Evolutionary conservation across 2,797 vertebrate genomes (phyloP).

Genomic region (Sus cebifrons): DNA sequence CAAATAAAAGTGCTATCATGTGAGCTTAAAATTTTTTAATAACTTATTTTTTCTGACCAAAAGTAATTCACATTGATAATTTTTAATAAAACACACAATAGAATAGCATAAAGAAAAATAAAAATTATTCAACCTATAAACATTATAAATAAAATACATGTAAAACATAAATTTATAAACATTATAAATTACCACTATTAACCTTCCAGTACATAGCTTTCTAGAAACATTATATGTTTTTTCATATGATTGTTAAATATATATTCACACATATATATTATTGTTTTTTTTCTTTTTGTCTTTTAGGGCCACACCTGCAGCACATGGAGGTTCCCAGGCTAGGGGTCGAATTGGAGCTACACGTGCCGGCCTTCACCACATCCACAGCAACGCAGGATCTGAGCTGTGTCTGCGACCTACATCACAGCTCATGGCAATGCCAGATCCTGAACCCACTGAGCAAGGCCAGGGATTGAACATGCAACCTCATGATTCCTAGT

Average conservation of each 20-base stretch:
- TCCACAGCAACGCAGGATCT: no score
- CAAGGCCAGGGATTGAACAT: no score
- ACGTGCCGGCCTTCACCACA: no score
- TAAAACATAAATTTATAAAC: background rate
- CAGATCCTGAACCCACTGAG: no score
- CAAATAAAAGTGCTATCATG: conserved; percentile 32
- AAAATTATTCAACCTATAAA: conserved; percentile 8
- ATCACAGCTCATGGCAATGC: no score
- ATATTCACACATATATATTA: background rate
- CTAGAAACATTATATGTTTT: background rate
- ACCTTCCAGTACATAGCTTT: conserved; percentile 31
- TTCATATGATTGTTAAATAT: background rate
- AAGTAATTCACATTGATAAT: background rate
- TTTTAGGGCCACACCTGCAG: no score
- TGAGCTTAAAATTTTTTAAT: conserved; percentile 22
- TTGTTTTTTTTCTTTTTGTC: no score
- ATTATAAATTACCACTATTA: conserved; percentile 47
- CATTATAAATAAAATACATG: background rate
- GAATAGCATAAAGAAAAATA: conserved; percentile 35
- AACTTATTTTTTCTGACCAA: conserved; percentile 11
- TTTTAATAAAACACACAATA: conserved; percentile 44
- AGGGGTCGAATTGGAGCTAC: no score
- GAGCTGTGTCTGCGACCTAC: no score
- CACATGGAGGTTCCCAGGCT: no score
- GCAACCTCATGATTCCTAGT: no score